phyloP scores from a whole-genome alignment of 2,113 vertebrate genomes.

The Hiodon tergisus region DNA sequence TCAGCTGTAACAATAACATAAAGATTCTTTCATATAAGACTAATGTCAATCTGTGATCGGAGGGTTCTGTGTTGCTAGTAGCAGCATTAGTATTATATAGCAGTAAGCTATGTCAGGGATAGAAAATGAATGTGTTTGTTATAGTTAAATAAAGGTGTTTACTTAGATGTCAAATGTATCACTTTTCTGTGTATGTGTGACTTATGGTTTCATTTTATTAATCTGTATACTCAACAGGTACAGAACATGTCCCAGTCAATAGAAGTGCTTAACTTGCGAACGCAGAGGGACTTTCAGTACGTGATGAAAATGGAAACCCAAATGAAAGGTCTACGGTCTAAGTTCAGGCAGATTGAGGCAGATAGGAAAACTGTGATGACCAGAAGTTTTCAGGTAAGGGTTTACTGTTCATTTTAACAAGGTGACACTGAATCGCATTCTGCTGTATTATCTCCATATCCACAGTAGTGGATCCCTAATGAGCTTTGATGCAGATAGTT shows the following conservation, averaged over 20 bases:
- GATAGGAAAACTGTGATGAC: conserved; percentile 76
- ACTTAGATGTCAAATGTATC: background rate
- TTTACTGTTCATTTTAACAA: background rate
- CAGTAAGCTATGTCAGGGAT: too few relatives aligned
- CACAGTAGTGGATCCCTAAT: background rate
- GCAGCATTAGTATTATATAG: too few relatives aligned
- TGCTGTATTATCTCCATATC: background rate
- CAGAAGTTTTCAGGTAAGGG: conserved; percentile 73
- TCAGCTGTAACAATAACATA: too few relatives aligned
- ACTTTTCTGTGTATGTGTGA: background rate
- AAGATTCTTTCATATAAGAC: too few relatives aligned
- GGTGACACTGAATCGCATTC: background rate
- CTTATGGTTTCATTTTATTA: background rate
- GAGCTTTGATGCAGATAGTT: background rate
- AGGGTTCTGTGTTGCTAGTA: too few relatives aligned
- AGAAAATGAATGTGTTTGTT: too few relatives aligned
- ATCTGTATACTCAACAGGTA: conserved; percentile 56
- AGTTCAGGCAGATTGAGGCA: conserved; percentile 77
- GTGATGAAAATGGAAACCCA: conserved; percentile 81
- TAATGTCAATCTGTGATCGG: too few relatives aligned
- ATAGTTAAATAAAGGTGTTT: too few relatives aligned
- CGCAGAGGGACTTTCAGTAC: conserved; percentile 79
- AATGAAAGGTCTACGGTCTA: conserved; percentile 76
- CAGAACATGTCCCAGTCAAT: conserved; percentile 83
- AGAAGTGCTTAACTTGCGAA: conserved; percentile 76